A percentile compares a stretch with the other conserved stretches of the same genome.
phyloP scores from a whole-genome alignment of 2,888 invertebrate species.

The Ornithoptera priamus region DNA sequence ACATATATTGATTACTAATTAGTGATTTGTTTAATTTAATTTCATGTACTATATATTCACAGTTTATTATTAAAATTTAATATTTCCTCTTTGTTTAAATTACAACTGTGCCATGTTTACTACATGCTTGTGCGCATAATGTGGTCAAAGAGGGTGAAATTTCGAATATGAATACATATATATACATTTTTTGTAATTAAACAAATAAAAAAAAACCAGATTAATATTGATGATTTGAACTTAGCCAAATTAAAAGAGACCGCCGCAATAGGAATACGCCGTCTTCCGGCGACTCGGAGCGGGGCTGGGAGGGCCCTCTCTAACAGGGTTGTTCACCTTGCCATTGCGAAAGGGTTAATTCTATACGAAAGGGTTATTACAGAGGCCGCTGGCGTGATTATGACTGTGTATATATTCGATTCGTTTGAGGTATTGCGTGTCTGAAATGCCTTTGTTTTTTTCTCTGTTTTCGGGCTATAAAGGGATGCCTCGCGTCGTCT shows the following conservation, averaged over 20 bases:
- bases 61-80: too few relatives aligned
- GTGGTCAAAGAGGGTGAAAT: too few relatives aligned
- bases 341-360: slow-evolving; percentile 74
- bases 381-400: slow-evolving; percentile 54
- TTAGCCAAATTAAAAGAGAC: not conserved
- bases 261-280: not conserved
- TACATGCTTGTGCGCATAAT: too few relatives aligned
- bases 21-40: too few relatives aligned
- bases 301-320: slow-evolving; percentile 61
- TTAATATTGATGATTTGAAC: not conserved
- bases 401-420: slow-evolving; percentile 56
- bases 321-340: slow-evolving; percentile 76
- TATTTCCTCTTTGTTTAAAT: too few relatives aligned
- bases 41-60: too few relatives aligned
- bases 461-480: slow-evolving; percentile 53
- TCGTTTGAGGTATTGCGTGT: slow-evolving; percentile 57
- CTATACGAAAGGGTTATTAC: slow-evolving; percentile 65
- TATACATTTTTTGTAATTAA: too few relatives aligned
- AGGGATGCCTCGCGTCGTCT: slow-evolving; percentile 51
- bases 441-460: slow-evolving; percentile 59
- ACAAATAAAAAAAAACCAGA: too few relatives aligned
- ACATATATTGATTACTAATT: too few relatives aligned
- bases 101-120: too few relatives aligned
- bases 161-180: too few relatives aligned
- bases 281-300: not conserved